A percentile compares a stretch with the other conserved stretches of the same genome.
Evolutionary conservation across 2,797 vertebrate species (phyloP).

Genomic region (Sebastes jordani): DNA sequence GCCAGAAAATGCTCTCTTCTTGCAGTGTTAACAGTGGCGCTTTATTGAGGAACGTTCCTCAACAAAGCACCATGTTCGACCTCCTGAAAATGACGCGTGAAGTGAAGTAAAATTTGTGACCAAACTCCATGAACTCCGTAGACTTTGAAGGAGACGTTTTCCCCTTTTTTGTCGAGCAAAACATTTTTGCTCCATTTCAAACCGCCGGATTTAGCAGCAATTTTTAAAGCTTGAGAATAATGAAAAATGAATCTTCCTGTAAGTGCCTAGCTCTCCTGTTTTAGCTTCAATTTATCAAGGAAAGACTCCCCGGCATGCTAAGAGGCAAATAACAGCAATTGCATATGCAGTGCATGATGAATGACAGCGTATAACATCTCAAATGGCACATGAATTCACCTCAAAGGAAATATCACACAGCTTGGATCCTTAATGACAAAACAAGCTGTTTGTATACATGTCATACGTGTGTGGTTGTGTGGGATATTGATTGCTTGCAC

Average conservation of each 20-base stretch:
- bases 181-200: neutral
- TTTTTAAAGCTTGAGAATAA: slow-evolving; percentile 25
- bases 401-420: slow-evolving; percentile 36
- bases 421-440: slow-evolving; percentile 25
- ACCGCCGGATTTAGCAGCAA: slow-evolving; percentile 1
- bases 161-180: neutral
- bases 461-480: slow-evolving; percentile 11
- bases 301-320: slow-evolving; percentile 32
- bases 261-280: slow-evolving; percentile 38
- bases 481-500: slow-evolving; percentile 23
- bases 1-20: slow-evolving; percentile 14
- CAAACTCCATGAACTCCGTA: slow-evolving; percentile 32
- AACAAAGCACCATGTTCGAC: slow-evolving; percentile 41
- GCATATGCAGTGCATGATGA: slow-evolving; percentile 33
- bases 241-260: slow-evolving; percentile 37
- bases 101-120: slow-evolving; percentile 29
- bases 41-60: neutral
- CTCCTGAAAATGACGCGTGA: slow-evolving; percentile 7
- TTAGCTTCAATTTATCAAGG: slow-evolving; percentile 48
- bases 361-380: slow-evolving; percentile 32
- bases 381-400: slow-evolving; percentile 49
- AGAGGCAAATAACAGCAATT: slow-evolving; percentile 53
- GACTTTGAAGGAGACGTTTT: slow-evolving; percentile 6
- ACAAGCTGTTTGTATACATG: slow-evolving; percentile 21
- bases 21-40: neutral